A percentile compares a stretch with the other conserved stretches of the same genome.
These are phyloP conservation scores for Aphelinus atriplicis DNA, from an alignment of 1,140 invertebrate species.

Conservation along the genomic window DNA sequence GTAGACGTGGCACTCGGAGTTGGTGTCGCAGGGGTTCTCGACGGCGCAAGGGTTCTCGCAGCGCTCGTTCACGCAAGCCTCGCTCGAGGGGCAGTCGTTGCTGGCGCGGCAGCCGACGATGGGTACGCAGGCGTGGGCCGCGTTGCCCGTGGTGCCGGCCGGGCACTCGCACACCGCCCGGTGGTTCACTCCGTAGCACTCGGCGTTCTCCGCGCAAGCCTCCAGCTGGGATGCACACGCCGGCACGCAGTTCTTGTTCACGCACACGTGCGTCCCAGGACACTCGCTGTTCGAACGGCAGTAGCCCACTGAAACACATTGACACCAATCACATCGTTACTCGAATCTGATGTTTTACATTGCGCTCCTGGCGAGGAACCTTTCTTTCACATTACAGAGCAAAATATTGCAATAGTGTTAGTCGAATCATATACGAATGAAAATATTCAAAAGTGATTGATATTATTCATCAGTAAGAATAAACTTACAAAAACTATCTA, in stretches of 20 bases:
- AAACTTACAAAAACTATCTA: too few relatives aligned
- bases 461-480: too few relatives aligned
- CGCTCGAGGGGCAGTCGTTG: conserved; percentile 77
- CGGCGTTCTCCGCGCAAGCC: conserved; percentile 77
- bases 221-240: conserved; percentile 76
- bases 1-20: conserved; percentile 79
- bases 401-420: too few relatives aligned
- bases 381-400: too few relatives aligned
- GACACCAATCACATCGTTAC: not conserved
- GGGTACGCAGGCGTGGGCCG: conserved; percentile 75
- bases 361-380: too few relatives aligned
- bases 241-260: conserved; percentile 81
- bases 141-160: conserved; percentile 83
- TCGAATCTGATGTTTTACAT: too few relatives aligned
- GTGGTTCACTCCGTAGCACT: conserved; percentile 82
- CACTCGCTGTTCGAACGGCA: conserved; percentile 81
- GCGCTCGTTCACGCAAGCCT: conserved; percentile 82
- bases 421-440: too few relatives aligned
- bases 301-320: conserved; percentile 65
- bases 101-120: conserved; percentile 80
- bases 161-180: conserved; percentile 83
- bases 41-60: conserved; percentile 81
- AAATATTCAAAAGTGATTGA: too few relatives aligned
- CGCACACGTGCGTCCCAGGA: conserved; percentile 78
- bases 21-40: conserved; percentile 73